These are phyloP conservation scores for Torymus tubicola DNA, from an alignment of 2,888 invertebrate genomes.

Conservation along the genomic window DNA sequence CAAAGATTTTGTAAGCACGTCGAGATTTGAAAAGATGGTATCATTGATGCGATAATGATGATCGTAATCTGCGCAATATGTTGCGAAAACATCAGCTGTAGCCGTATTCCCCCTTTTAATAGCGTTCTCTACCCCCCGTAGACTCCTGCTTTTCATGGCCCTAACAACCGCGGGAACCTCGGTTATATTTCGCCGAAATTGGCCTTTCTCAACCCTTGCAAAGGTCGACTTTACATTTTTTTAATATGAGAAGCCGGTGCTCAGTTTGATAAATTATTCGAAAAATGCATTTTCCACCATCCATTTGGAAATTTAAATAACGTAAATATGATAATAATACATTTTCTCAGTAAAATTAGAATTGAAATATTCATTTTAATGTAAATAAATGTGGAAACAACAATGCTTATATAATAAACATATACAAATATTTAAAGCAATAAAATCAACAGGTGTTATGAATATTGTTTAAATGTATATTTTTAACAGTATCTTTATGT, in stretches of 20 bases:
- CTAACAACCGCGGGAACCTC: slow-evolving; percentile 33
- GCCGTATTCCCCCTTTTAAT: slow-evolving; percentile 35
- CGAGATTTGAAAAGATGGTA: slow-evolving; percentile 24
- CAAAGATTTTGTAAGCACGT: no score
- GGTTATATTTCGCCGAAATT: slow-evolving; percentile 15
- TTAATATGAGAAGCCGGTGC: not conserved
- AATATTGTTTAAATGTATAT: no score
- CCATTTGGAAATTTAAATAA: no score
- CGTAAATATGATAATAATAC: no score
- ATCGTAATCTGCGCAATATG: slow-evolving; percentile 50
- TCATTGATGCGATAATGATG: slow-evolving; percentile 52
- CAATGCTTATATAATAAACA: no score
- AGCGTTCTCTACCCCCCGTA: not conserved
- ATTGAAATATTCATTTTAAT: no score
- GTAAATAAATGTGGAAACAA: no score
- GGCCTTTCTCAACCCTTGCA: not conserved
- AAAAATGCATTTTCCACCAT: not conserved
- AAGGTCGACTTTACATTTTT: slow-evolving; percentile 2
- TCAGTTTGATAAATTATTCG: not conserved
- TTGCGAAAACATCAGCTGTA: slow-evolving; percentile 46
- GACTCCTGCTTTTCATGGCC: slow-evolving; percentile 25
- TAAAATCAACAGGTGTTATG: no score
- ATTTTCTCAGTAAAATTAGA: no score
- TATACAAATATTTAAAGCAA: no score
- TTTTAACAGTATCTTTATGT: no score